phyloP scores from a whole-genome alignment of 2,797 vertebrate species.

The Lacerta agilis region DNA sequence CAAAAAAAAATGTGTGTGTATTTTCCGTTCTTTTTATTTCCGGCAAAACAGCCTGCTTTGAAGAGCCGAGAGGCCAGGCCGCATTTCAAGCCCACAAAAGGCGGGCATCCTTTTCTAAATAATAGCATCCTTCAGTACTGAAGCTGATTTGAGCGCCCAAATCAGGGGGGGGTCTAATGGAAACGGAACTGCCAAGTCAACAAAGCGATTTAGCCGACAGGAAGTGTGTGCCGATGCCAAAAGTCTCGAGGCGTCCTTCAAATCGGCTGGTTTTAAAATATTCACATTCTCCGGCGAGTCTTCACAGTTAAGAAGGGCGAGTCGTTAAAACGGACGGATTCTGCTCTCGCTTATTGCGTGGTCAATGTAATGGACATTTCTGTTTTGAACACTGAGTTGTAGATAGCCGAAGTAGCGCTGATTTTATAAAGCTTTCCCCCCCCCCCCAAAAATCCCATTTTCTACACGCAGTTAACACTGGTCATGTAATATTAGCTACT shows the following conservation, averaged over 20 bases:
- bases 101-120: neutral
- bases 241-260: slow-evolving; percentile 67
- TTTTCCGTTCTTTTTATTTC: slow-evolving; percentile 66
- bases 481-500: no score
- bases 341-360: neutral
- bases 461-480: no score
- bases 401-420: slow-evolving; percentile 3
- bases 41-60: slow-evolving; percentile 36
- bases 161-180: no score
- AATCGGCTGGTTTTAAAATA: slow-evolving; percentile 63
- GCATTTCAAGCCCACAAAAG: neutral
- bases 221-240: slow-evolving; percentile 51
- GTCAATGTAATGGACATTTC: neutral
- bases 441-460: no score
- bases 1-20: slow-evolving; percentile 50
- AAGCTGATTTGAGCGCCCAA: slow-evolving; percentile 55
- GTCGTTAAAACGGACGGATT: neutral
- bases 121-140: no score
- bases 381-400: slow-evolving; percentile 15
- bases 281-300: slow-evolving; percentile 81
- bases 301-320: slow-evolving; percentile 79
- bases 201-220: slow-evolving; percentile 45
- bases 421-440: no score
- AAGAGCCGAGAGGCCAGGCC: neutral
- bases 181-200: slow-evolving; percentile 61